These are phyloP conservation scores for Dicentrarchus labrax DNA, from an alignment of 2,113 vertebrate species.

Conservation along the genomic window DNA sequence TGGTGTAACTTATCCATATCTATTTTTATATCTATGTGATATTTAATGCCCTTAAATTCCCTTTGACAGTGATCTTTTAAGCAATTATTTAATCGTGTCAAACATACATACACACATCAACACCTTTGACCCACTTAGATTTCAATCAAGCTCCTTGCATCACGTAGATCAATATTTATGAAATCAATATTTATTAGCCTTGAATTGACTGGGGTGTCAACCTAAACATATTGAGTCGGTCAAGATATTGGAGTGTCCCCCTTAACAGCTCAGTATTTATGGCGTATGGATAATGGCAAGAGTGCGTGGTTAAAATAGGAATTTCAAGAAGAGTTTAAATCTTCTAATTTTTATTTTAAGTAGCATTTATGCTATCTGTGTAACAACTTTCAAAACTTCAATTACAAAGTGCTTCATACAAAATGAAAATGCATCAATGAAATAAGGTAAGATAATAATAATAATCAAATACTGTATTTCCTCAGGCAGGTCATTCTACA, in stretches of 20 bases:
- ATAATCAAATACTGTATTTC: not conserved
- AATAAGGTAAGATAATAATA: not conserved
- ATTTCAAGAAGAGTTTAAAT: not conserved
- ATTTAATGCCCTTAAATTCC: not conserved
- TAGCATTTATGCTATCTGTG: not conserved
- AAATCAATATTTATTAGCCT: conserved; percentile 71
- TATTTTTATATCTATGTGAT: not conserved
- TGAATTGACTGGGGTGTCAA: conserved; percentile 56
- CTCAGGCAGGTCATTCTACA: not conserved
- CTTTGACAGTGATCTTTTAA: not conserved
- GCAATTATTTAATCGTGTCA: not conserved
- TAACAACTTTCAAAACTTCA: not conserved
- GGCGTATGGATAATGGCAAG: not conserved
- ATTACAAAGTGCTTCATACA: not conserved
- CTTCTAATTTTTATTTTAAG: not conserved
- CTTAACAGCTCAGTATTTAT: conserved; percentile 60
- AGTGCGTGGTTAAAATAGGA: conserved; percentile 3
- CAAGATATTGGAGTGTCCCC: conserved; percentile 52
- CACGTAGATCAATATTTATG: conserved; percentile 54
- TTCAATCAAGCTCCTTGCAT: conserved; percentile 47
- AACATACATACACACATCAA: conserved; percentile 7
- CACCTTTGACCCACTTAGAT: conserved; percentile 39
- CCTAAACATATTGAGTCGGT: conserved; percentile 51
- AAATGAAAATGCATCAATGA: not conserved
- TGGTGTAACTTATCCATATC: not conserved